Evolutionary conservation across 2,888 invertebrate species (phyloP), one percentile per base, ranked within the genome.

Genomic region (Eutolmus rufibarbis): DNA sequence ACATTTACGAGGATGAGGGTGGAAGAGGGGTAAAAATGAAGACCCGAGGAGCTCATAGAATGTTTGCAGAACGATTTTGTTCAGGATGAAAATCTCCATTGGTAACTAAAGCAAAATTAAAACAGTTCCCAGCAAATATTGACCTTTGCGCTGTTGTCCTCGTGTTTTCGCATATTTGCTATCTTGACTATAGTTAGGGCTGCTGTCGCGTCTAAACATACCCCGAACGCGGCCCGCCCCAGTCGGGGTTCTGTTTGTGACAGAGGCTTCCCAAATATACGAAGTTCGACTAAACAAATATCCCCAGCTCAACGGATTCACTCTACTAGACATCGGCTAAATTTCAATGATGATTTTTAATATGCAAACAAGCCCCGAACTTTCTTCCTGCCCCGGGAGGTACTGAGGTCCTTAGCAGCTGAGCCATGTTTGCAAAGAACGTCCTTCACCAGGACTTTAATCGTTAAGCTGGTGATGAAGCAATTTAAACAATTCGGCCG

Each of bases 291-390:
- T 66, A 66, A 66, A 66, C 66, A 66, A 66, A 66, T 66, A 66
- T 23, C 23, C 66, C 23, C 9, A 66, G 12, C 66, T 66, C 66
- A 66, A 66, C 66, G 66, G 66, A 66, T 66, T 66, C 66, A 23
- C 66, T 66, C 66, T 56, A 23, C 66, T 66, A 66, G 66, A 66
- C 66, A 66, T 66, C 66, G 66, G 66, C 66, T 66, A 66, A 66
- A 66, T 66, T 66, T 66, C 66, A 66, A 78, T 43, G 78, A 78
- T 78, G 78, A 78, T 78, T 78, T 78, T 78, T 78, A 78, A 78
- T 78, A 78, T 78, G 78, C 43, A 78, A 78, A 78, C 78, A 78
- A 78, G 19, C 28, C n/a, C 9, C 9, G 66, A 66, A 66, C 66
- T 66, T 66, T 66, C 5, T 66, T 66, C 66, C 23, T 28, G 23